Conservation (phyloP, 1,140 invertebrate genomes). For the Papilio dardanus region DNA sequence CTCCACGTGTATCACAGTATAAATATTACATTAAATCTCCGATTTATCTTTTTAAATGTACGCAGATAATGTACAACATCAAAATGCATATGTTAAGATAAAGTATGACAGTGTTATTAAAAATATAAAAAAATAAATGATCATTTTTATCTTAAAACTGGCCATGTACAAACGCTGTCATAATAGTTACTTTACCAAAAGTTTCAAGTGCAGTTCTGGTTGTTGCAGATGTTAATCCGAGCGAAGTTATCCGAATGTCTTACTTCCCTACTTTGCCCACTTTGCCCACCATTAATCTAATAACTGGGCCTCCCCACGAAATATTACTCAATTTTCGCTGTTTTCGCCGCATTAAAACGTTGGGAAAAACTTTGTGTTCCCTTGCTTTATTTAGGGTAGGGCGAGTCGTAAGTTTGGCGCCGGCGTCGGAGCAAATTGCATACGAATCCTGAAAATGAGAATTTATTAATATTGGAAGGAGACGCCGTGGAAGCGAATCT, state of each 20-base stretch:
- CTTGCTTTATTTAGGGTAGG: conserved; percentile 72
- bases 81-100: background rate
- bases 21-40: conserved; percentile 10
- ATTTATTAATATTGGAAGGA: conserved; percentile 79
- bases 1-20: background rate
- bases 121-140: background rate
- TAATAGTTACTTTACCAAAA: background rate
- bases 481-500: conserved; percentile 59
- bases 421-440: conserved; percentile 72
- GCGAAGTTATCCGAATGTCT: conserved; percentile 36
- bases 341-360: conserved; percentile 62
- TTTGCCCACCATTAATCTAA: conserved; percentile 55
- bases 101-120: background rate
- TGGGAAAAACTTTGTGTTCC: conserved; percentile 51
- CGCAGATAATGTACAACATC: conserved; percentile 7
- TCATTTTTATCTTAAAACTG: background rate
- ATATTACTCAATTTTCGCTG: conserved; percentile 70
- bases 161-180: background rate
- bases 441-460: conserved; percentile 76
- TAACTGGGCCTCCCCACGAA: conserved; percentile 55
- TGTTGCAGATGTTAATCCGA: conserved; percentile 29
- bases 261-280: conserved; percentile 42
- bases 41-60: conserved; percentile 12
- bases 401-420: conserved; percentile 70
- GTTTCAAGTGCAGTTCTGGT: background rate